These are phyloP conservation scores for Platycercus adscitus DNA, from an alignment of 2,113 vertebrate species.

Conservation along the genomic window DNA sequence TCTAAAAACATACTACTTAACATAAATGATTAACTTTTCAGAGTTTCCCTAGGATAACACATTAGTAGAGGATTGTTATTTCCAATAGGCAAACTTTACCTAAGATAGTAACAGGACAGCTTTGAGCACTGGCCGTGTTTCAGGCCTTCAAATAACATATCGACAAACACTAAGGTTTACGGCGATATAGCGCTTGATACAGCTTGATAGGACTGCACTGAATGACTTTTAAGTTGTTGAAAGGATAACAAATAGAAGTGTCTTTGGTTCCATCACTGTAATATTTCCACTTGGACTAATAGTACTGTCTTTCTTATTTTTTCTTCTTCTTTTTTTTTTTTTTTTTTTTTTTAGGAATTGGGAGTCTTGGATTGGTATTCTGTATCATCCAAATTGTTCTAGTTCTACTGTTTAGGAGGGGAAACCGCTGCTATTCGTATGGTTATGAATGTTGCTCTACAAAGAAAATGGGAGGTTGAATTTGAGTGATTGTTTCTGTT, in stretches of 20 bases:
- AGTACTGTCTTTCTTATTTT: not conserved
- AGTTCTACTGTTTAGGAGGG: not conserved
- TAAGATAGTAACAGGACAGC: not conserved
- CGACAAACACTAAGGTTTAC: not conserved
- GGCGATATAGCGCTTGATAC: not conserved
- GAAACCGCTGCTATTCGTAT: not conserved
- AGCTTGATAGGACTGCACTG: not conserved
- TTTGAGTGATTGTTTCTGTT: not conserved
- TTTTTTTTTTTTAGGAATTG: not conserved
- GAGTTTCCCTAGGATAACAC: not conserved
- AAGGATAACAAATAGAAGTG: not conserved
- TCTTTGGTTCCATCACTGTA: not conserved
- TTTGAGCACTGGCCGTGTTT: not conserved
- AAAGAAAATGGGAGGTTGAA: not conserved
- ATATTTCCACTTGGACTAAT: not conserved
- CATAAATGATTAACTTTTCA: not conserved
- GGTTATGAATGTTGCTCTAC: not conserved
- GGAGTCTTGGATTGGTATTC: not conserved
- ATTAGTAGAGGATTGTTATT: not conserved
- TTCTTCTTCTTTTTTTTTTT: accelerated
- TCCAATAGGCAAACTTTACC: not conserved
- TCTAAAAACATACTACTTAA: not conserved
- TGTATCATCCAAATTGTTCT: not conserved
- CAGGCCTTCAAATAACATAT: not conserved
- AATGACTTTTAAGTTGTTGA: not conserved